Evolutionary conservation across 2,113 vertebrate species (phyloP).

Genomic region (Halichoerus grypus): DNA sequence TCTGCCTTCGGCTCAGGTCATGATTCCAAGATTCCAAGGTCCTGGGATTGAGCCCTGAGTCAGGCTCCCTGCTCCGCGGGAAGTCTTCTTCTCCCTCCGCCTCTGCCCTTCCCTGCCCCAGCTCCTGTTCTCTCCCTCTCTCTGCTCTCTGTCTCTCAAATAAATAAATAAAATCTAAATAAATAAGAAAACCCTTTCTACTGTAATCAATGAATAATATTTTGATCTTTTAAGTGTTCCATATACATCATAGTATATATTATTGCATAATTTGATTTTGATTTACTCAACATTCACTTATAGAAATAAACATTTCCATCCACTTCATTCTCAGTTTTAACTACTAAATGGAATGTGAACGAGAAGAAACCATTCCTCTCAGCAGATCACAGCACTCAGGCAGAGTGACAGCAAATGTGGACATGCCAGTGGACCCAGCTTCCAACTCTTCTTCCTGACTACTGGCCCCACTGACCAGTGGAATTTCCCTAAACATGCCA

Average conservation of each 20-base stretch:
- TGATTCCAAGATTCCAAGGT: too few species aligned
- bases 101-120: too few species aligned
- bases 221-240: background rate
- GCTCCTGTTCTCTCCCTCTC: too few species aligned
- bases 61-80: too few species aligned
- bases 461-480: background rate
- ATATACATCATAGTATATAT: background rate
- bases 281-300: background rate
- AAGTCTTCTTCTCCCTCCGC: too few species aligned
- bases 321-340: background rate
- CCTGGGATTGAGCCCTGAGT: too few species aligned
- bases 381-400: background rate
- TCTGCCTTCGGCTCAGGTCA: too few species aligned
- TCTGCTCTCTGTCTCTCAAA: too few species aligned
- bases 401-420: background rate
- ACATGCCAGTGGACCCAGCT: background rate
- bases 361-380: background rate
- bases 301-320: background rate
- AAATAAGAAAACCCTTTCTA: background rate
- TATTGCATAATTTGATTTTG: background rate
- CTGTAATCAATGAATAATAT: background rate
- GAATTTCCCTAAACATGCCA: background rate
- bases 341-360: background rate
- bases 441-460: background rate
- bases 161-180: too few species aligned